A percentile compares a stretch with the other conserved stretches of the same genome.
These are phyloP conservation scores for Phymastichus coffea DNA, from an alignment of 1,140 invertebrate genomes.

Conservation along the genomic window DNA sequence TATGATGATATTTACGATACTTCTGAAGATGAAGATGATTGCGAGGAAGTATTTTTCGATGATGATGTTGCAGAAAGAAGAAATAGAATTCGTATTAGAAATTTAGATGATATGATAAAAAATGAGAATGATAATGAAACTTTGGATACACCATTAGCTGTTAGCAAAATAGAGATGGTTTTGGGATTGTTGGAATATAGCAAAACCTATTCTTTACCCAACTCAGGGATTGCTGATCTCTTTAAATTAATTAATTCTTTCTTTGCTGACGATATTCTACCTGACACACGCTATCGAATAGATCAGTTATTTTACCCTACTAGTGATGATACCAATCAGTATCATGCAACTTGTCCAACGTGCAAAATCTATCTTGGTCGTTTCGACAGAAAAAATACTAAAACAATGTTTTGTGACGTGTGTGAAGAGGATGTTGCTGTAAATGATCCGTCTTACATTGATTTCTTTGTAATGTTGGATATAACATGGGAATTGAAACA, in stretches of 20 bases:
- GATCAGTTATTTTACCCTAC: neutral
- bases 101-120: too few relatives aligned
- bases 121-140: neutral
- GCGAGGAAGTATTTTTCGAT: too few relatives aligned
- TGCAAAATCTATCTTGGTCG: neutral
- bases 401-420: neutral
- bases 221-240: neutral
- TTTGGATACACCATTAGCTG: neutral
- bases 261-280: neutral
- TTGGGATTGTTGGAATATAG: neutral
- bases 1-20: too few relatives aligned
- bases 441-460: neutral
- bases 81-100: too few relatives aligned
- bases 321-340: neutral
- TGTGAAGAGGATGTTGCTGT: neutral
- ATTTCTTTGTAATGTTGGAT: constrained; percentile 27
- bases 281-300: neutral
- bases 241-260: neutral
- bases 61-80: too few relatives aligned
- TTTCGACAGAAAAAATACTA: neutral
- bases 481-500: constrained; percentile 12
- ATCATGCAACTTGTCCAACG: neutral
- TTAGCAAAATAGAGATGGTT: neutral
- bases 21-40: too few relatives aligned
- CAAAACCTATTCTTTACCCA: neutral